phyloP scores from a whole-genome alignment of 2,113 vertebrate genomes.

The Ariopsis seemanni region DNA sequence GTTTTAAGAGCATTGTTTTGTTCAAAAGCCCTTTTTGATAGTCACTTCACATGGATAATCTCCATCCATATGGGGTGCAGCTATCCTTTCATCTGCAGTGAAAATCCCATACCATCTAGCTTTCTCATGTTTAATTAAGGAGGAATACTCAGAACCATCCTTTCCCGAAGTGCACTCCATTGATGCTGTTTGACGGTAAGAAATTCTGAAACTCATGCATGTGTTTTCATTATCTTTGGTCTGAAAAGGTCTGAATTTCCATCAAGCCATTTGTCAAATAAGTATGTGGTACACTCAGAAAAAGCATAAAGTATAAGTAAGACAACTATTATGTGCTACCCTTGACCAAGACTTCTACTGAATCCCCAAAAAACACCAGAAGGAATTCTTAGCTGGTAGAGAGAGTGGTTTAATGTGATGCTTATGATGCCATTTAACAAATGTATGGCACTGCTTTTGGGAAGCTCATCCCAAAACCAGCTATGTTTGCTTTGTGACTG shows the following conservation, averaged over 20 bases:
- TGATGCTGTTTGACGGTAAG: slow-evolving; percentile 17
- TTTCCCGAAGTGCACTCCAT: slow-evolving; percentile 1
- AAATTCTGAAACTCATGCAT: neutral
- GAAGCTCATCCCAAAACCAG: neutral
- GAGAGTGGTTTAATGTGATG: neutral
- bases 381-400: neutral
- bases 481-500: neutral
- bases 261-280: slow-evolving; percentile 12
- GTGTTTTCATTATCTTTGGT: neutral
- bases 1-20: slow-evolving; percentile 20
- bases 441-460: neutral
- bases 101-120: slow-evolving; percentile 31
- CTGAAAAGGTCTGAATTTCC: slow-evolving; percentile 7
- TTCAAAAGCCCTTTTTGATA: slow-evolving; percentile 14
- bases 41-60: slow-evolving; percentile 12
- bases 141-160: slow-evolving; percentile 8
- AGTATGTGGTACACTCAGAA: neutral
- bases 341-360: neutral
- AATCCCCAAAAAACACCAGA: neutral
- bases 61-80: neutral
- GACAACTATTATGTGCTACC: neutral
- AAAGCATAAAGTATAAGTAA: neutral
- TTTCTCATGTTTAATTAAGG: neutral
- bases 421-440: neutral
- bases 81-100: slow-evolving; percentile 31